Evolutionary conservation across 2,888 invertebrate species (phyloP).

Genomic region (Athalia cordata): DNA sequence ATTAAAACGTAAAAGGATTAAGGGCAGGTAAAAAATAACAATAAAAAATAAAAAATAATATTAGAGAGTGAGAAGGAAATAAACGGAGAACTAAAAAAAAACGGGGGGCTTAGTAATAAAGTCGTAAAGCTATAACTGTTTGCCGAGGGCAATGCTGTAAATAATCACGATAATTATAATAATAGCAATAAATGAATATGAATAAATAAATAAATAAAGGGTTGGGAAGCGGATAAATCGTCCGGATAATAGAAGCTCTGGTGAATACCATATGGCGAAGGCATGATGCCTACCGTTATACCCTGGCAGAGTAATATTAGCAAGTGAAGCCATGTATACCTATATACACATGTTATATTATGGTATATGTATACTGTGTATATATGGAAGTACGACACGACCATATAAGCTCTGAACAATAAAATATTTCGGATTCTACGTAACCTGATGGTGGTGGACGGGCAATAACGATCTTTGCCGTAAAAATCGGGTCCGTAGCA

Average conservation of each 20-base stretch:
- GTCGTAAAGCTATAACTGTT: slow-evolving; percentile 36
- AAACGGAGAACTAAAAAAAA: not conserved
- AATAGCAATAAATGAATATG: slow-evolving; percentile 10
- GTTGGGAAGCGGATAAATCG: slow-evolving; percentile 34
- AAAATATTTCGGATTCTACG: slow-evolving; percentile 38
- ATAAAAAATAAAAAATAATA: not conserved
- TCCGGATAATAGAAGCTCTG: slow-evolving; percentile 25
- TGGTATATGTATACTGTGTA: too few species aligned
- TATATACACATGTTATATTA: not conserved
- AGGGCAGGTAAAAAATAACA: not conserved
- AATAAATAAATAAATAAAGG: slow-evolving; percentile 21
- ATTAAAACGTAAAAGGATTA: slow-evolving; percentile 42
- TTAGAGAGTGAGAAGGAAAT: not conserved
- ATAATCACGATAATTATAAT: not conserved
- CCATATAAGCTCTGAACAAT: slow-evolving; percentile 13
- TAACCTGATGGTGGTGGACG: slow-evolving; percentile 13
- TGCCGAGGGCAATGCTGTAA: slow-evolving; percentile 7
- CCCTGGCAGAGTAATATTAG: slow-evolving; percentile 13
- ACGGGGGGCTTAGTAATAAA: slow-evolving; percentile 18
- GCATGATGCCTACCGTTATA: slow-evolving; percentile 20
- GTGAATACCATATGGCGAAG: slow-evolving; percentile 34
- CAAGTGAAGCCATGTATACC: not conserved
- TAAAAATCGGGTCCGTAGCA: slow-evolving; percentile 31
- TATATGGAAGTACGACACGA: too few species aligned
- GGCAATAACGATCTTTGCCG: slow-evolving; percentile 39